Conservation (phyloP, 30 jellyfish, hydroid and myxozoan genomes). For the Haliclystus octoradiatus region DNA sequence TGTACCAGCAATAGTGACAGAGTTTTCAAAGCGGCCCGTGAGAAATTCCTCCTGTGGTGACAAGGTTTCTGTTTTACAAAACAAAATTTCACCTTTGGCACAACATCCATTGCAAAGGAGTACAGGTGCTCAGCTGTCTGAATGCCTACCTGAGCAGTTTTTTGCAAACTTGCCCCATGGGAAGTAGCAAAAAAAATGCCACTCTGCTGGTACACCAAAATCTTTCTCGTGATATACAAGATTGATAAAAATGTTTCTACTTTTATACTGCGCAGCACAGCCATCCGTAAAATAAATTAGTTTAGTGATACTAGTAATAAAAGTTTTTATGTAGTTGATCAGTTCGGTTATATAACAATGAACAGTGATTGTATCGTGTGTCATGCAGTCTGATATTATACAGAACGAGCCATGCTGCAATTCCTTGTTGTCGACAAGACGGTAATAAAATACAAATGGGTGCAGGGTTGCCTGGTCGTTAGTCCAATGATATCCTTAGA, state of each 20-base stretch:
- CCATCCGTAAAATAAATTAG: constrained; percentile 24
- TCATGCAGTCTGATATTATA: constrained; percentile 17
- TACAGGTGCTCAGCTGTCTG: constrained; percentile 23
- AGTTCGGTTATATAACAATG: constrained; percentile 4
- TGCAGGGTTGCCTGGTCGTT: constrained; percentile 23
- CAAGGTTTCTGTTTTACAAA: constrained; percentile 1
- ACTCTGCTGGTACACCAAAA: constrained; percentile 44
- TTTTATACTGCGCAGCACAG: constrained; percentile 29
- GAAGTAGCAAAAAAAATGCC: constrained; percentile 56
- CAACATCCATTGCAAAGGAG: constrained; percentile 14
- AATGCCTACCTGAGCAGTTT: constrained; percentile 50
- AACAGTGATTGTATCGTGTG: constrained; percentile 14
- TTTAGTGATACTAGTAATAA: background rate
- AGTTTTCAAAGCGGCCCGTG: constrained; percentile 1
- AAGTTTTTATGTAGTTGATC: background rate
- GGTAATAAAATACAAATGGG: constrained; percentile 17
- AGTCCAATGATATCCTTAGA: constrained; percentile 16
- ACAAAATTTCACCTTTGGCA: constrained; percentile 8
- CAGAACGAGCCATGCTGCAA: constrained; percentile 9
- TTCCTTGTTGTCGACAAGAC: background rate
- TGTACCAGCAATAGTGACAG: constrained; percentile 25
- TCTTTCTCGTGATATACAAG: constrained; percentile 25
- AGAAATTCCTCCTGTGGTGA: constrained; percentile 2
- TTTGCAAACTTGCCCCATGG: constrained; percentile 48
- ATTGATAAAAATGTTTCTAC: constrained; percentile 5